phyloP scores from a whole-genome alignment of 2,888 invertebrate species.

The Lampropteryx suffumata region DNA sequence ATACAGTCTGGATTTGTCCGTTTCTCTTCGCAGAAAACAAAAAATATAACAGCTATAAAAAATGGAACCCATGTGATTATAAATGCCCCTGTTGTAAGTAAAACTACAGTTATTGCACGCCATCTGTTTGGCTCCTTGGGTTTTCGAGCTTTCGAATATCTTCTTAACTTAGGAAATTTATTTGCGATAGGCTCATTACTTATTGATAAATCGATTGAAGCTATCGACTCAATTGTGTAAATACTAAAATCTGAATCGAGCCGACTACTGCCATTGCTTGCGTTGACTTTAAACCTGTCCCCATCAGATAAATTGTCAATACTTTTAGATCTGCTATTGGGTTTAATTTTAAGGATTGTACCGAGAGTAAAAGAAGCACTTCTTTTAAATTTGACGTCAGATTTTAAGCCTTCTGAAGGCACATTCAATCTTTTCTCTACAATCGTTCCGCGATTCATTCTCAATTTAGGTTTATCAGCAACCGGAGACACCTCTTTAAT shows the following conservation, averaged over 20 bases:
- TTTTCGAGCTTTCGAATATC: conserved; percentile 36
- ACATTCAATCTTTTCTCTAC: conserved; percentile 32
- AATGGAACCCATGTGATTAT: conserved; percentile 85
- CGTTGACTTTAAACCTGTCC: conserved; percentile 30
- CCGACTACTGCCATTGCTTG: conserved; percentile 30
- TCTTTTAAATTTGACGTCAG: conserved; percentile 46
- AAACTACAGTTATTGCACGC: conserved; percentile 84
- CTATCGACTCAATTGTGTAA: conserved; percentile 51
- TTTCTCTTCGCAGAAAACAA: conserved; percentile 78
- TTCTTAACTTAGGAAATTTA: conserved; percentile 4
- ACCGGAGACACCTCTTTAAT: conserved; percentile 33
- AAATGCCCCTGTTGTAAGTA: conserved; percentile 84
- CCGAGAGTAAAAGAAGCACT: conserved; percentile 58
- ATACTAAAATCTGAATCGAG: conserved; percentile 59
- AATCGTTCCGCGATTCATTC: conserved; percentile 58
- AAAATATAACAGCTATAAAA: conserved; percentile 81
- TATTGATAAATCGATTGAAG: conserved; percentile 28
- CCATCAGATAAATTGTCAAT: conserved; percentile 49
- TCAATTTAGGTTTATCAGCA: conserved; percentile 49
- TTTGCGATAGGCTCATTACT: conserved; percentile 19
- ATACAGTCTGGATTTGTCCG: conserved; percentile 72
- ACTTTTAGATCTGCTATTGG: conserved; percentile 52
- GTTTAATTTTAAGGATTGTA: conserved; percentile 19
- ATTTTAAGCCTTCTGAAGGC: conserved; percentile 33
- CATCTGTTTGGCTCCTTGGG: conserved; percentile 75